Evolutionary conservation across 2,113 vertebrate species (phyloP).

Genomic region (Pangasianodon hypophthalmus): DNA sequence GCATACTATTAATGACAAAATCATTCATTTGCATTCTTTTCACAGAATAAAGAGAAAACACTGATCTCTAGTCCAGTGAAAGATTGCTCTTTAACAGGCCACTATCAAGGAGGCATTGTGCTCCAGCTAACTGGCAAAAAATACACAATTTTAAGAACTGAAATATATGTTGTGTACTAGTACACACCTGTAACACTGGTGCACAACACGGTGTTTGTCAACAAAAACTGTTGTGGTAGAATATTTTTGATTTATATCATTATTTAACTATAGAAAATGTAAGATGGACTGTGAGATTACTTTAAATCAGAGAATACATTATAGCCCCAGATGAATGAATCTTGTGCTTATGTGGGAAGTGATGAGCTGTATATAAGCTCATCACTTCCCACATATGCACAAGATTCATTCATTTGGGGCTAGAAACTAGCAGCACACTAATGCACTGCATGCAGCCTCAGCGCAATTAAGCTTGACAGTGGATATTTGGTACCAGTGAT

Average conservation of each 20-base stretch:
- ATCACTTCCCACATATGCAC: not conserved
- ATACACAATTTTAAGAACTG: not conserved
- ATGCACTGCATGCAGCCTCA: not conserved
- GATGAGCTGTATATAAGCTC: no score
- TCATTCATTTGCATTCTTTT: not conserved
- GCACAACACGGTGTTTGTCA: not conserved
- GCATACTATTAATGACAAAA: not conserved
- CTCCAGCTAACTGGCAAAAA: not conserved
- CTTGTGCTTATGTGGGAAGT: not conserved
- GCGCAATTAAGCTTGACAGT: not conserved
- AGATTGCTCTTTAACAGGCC: not conserved
- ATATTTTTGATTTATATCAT: not conserved
- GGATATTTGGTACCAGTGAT: not conserved
- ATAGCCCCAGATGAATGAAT: not conserved
- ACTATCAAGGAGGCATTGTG: not conserved
- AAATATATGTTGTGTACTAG: not conserved
- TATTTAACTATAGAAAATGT: not conserved
- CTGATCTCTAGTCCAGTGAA: not conserved
- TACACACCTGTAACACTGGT: not conserved
- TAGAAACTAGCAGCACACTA: no score
- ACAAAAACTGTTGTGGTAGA: not conserved
- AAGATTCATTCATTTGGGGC: no score
- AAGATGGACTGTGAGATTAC: not conserved
- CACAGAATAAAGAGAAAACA: not conserved
- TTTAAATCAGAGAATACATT: not conserved